Percentiles rank a stretch among this genome's conserved stretches.
Conservation (phyloP, 2,797 vertebrate species). For the Euphonia xanthogaster region DNA sequence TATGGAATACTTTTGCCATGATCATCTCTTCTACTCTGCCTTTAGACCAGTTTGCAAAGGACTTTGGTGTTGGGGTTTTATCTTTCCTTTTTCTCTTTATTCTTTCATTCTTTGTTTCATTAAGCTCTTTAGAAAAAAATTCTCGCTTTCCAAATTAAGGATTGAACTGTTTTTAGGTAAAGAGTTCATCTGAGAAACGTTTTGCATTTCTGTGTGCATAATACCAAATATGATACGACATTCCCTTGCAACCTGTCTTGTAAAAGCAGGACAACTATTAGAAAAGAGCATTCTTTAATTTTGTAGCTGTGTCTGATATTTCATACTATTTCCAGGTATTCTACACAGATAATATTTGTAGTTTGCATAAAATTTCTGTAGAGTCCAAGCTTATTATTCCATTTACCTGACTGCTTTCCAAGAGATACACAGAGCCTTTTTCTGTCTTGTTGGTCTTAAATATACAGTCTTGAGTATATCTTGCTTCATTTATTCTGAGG, state of each 20-base stretch:
- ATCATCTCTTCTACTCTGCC: not conserved
- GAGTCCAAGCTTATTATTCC: not conserved
- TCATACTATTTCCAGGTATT: not conserved
- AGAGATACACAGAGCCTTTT: not conserved
- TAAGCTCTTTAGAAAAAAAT: not conserved
- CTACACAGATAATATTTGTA: not conserved
- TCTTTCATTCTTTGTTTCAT: not conserved
- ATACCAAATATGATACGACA: not conserved
- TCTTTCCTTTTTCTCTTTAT: not conserved
- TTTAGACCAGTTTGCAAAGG: not conserved
- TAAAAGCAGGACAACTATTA: not conserved
- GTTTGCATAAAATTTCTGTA: not conserved
- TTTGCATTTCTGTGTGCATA: not conserved
- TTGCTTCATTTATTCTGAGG: not conserved
- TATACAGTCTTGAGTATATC: not conserved
- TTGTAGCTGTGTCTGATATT: not conserved
- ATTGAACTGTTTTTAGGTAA: not conserved
- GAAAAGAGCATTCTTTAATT: not conserved
- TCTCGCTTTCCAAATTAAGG: not conserved
- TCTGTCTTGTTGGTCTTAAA: not conserved
- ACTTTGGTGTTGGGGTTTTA: not conserved
- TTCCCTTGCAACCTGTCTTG: not conserved
- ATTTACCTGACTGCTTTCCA: not conserved
- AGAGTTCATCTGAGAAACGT: not conserved
- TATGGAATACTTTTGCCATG: not conserved